phyloP scores from a whole-genome alignment of 2,797 vertebrate genomes.

The Gymnoscopelus braueri region DNA sequence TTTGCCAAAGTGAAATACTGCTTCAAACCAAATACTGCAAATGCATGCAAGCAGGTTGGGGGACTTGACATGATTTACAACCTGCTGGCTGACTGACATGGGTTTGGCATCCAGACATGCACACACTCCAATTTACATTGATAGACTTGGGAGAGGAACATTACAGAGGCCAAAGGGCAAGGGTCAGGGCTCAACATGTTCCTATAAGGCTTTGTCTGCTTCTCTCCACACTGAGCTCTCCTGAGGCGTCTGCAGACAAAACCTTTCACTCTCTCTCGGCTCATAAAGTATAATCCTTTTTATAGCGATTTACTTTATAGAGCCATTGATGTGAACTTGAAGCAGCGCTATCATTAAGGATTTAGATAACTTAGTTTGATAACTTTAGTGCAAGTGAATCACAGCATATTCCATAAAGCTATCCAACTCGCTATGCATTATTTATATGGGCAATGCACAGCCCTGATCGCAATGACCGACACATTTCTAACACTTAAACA shows the following conservation, averaged over 20 bases:
- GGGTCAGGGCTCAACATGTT: constrained; percentile 18
- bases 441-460: constrained; percentile 32
- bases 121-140: constrained; percentile 13
- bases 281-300: constrained; percentile 20
- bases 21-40: constrained; percentile 3
- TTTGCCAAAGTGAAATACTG: constrained; percentile 17
- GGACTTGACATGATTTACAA: constrained; percentile 11
- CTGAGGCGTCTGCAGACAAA: constrained; percentile 6
- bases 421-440: constrained; percentile 46
- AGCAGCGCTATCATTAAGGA: constrained; percentile 12
- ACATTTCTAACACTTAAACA: constrained; percentile 56
- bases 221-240: constrained; percentile 11
- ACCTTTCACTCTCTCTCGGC: neutral
- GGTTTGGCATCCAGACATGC: constrained; percentile 37
- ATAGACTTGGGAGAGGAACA: constrained; percentile 22
- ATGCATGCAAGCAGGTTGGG: constrained; percentile 27
- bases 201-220: constrained; percentile 21
- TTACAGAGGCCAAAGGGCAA: constrained; percentile 27
- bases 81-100: constrained; percentile 17
- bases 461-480: constrained; percentile 39
- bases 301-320: constrained; percentile 29
- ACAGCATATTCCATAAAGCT: constrained; percentile 6
- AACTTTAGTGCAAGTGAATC: neutral
- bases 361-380: constrained; percentile 12
- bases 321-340: constrained; percentile 29